phyloP scores from a whole-genome alignment of 1,140 invertebrate species.

The Drosophila persimilis region DNA sequence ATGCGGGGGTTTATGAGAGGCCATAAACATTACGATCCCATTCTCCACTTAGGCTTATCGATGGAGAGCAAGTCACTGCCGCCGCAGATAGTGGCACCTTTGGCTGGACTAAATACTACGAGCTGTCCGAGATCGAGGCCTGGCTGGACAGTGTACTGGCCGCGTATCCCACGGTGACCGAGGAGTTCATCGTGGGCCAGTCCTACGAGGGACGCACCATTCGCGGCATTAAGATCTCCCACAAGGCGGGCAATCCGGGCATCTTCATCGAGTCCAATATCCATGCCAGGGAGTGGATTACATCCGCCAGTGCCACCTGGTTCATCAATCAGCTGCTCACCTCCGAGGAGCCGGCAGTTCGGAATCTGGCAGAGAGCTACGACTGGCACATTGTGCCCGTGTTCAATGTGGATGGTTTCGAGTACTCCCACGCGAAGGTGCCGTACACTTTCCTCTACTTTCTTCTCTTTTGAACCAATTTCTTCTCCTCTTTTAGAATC shows the following conservation, averaged over 20 bases:
- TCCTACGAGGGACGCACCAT: constrained; percentile 87
- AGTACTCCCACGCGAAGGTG: constrained; percentile 85
- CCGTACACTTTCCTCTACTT: neutral
- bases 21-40: constrained; percentile 39
- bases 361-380: constrained; percentile 82
- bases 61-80: constrained; percentile 54
- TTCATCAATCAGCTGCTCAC: constrained; percentile 84
- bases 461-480: neutral
- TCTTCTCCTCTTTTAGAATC: constrained; percentile 62
- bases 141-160: constrained; percentile 83
- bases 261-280: constrained; percentile 85
- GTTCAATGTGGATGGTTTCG: constrained; percentile 90
- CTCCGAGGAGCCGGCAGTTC: constrained; percentile 66
- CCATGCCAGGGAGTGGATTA: constrained; percentile 85
- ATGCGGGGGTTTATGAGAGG: constrained; percentile 9
- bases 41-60: constrained; percentile 63
- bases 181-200: constrained; percentile 70
- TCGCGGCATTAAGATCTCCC: constrained; percentile 85
- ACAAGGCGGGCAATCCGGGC: constrained; percentile 83
- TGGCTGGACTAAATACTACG: constrained; percentile 83
- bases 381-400: constrained; percentile 89
- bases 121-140: constrained; percentile 83
- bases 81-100: constrained; percentile 54
- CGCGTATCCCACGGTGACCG: constrained; percentile 66
- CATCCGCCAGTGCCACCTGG: constrained; percentile 85